Evolutionary conservation across 2,113 vertebrate genomes (phyloP).

Genomic region (Epinephelus fuscoguttatus): DNA sequence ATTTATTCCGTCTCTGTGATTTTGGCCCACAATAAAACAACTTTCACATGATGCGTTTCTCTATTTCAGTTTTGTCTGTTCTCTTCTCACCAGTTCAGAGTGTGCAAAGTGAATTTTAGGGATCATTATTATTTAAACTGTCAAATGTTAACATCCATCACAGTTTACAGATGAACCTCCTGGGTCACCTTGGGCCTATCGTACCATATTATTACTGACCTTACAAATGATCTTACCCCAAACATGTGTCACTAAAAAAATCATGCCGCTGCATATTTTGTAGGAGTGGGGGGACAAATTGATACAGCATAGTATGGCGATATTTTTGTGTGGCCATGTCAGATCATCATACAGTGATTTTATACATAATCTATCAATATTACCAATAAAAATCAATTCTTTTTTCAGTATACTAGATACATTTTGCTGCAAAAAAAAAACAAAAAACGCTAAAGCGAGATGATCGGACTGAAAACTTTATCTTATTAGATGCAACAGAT

Average conservation of each 20-base stretch:
- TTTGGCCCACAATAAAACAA: not conserved
- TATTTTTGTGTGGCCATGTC: no score
- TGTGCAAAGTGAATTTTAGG: not conserved
- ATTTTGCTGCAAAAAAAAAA: no score
- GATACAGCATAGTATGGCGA: no score
- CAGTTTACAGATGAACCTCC: not conserved
- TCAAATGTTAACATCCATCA: not conserved
- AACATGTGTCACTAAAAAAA: not conserved
- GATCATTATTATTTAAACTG: constrained; percentile 4
- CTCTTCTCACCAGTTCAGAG: not conserved
- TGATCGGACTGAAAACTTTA: no score
- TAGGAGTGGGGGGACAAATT: no score
- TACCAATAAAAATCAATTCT: no score
- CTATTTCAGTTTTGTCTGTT: not conserved
- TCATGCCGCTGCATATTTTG: no score
- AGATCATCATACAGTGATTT: no score
- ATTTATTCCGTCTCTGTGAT: not conserved
- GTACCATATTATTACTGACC: not conserved
- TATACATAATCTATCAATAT: no score
- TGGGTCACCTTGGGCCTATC: not conserved
- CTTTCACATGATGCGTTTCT: not conserved
- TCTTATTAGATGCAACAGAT: no score
- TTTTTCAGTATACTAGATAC: no score
- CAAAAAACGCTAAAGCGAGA: no score
- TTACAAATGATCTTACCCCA: not conserved